These are phyloP conservation scores for Actinostola sp. DNA, from an alignment of 92 coral and sea anemone species.

Conservation along the genomic window DNA sequence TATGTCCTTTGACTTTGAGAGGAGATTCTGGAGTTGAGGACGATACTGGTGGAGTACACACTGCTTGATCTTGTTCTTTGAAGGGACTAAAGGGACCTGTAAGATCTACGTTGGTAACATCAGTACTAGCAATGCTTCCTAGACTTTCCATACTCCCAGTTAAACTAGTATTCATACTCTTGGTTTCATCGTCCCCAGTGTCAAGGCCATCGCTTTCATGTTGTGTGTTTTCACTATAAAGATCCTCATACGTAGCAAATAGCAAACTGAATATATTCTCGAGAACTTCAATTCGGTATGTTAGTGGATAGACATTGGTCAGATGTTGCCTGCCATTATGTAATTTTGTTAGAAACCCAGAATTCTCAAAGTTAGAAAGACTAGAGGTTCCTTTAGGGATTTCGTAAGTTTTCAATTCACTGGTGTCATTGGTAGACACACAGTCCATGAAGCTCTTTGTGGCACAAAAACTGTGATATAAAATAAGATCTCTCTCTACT, in stretches of 20 bases:
- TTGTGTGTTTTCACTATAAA: constrained; percentile 66
- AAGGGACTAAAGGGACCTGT: constrained; percentile 46
- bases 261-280: constrained; percentile 91
- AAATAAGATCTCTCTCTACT: constrained; percentile 80
- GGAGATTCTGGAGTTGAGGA: constrained; percentile 32
- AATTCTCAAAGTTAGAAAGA: background rate
- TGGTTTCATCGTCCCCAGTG: constrained; percentile 80
- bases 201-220: constrained; percentile 92
- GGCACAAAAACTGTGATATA: constrained; percentile 92
- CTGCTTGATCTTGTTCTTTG: constrained; percentile 59
- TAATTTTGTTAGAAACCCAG: constrained; percentile 30
- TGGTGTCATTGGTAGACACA: constrained; percentile 7
- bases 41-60: background rate
- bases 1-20: constrained; percentile 4
- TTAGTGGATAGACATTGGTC: constrained; percentile 78
- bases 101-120: constrained; percentile 37
- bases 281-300: constrained; percentile 86
- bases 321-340: constrained; percentile 72
- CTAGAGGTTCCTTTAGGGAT: background rate
- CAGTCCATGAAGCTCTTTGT: constrained; percentile 83
- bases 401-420: no score
- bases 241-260: constrained; percentile 88
- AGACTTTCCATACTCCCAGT: constrained; percentile 93
- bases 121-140: constrained; percentile 73
- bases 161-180: constrained; percentile 84